Percentiles rank a stretch among this genome's conserved stretches.
Conservation (phyloP, 2,888 invertebrate genomes). For the Cephalotes varians region DNA sequence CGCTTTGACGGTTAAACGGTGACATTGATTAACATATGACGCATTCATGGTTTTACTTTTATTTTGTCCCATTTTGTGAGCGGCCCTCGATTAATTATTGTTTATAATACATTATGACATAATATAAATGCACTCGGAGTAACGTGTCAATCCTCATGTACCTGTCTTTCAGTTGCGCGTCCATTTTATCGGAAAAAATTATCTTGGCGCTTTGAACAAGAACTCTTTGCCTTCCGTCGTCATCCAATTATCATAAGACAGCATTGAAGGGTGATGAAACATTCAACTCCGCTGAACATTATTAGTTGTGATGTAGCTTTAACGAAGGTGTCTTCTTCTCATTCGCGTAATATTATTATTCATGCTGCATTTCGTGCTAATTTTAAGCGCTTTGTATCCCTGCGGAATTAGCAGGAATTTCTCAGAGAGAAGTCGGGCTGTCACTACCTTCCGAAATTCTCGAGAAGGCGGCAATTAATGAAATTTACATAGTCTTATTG, state of each 20-base stretch:
- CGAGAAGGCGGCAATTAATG: constrained; percentile 48
- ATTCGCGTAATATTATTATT: constrained; percentile 47
- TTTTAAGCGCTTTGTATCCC: constrained; percentile 46
- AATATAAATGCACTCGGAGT: constrained; percentile 2
- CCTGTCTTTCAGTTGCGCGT: background rate
- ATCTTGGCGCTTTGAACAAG: background rate
- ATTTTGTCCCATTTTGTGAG: background rate
- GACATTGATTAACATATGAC: constrained; percentile 38
- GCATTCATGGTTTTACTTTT: constrained; percentile 15
- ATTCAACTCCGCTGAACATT: constrained; percentile 5
- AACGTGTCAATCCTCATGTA: background rate
- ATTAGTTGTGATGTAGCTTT: constrained; percentile 28
- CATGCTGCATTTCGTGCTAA: constrained; percentile 41
- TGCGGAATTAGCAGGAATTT: constrained; percentile 40
- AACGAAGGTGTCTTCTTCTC: constrained; percentile 33
- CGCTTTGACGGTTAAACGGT: constrained; percentile 2
- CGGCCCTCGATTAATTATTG: constrained; percentile 32
- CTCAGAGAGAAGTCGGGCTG: constrained; percentile 20
- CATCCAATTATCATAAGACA: constrained; percentile 2
- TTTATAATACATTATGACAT: constrained; percentile 8
- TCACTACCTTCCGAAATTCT: constrained; percentile 45
- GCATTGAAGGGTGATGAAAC: background rate
- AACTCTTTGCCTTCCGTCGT: background rate
- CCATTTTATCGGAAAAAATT: background rate
- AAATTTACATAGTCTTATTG: constrained; percentile 48